Conservation (phyloP, 2,113 vertebrate species). For the Halcyon malimbica region DNA sequence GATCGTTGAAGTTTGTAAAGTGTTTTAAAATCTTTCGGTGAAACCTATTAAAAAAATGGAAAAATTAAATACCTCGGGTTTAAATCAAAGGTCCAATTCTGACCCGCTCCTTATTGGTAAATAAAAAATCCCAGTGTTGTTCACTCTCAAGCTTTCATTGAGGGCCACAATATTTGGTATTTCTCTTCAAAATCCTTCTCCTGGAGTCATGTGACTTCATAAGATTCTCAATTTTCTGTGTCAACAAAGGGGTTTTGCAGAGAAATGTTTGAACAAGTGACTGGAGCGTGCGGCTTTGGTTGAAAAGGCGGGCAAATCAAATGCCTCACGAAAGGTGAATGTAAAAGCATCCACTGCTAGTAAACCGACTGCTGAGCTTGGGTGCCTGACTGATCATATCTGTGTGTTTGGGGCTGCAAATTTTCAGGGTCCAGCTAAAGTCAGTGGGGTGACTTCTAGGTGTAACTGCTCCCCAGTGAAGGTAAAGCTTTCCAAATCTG, state of each 20-base stretch:
- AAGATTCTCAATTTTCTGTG: not conserved
- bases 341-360: not conserved
- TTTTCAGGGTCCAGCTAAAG: not conserved
- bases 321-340: not conserved
- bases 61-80: not conserved
- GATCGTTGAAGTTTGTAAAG: not conserved
- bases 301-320: not conserved
- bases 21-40: not conserved
- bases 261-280: not conserved
- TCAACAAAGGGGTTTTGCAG: not conserved
- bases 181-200: not conserved
- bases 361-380: not conserved
- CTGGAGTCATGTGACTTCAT: not conserved
- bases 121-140: not conserved
- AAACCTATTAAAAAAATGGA: not conserved
- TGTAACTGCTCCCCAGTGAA: not conserved
- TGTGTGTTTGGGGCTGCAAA: not conserved
- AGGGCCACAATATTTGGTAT: not conserved
- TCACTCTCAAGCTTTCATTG: not conserved
- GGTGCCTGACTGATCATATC: not conserved
- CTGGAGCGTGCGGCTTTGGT: not conserved
- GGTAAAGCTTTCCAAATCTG: not conserved
- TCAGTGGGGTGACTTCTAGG: not conserved
- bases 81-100: not conserved
- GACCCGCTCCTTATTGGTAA: not conserved